Percentiles rank a stretch among this genome's conserved stretches.
Evolutionary conservation across 2,113 vertebrate genomes (phyloP).

Genomic region (Rhinogobius similis): DNA sequence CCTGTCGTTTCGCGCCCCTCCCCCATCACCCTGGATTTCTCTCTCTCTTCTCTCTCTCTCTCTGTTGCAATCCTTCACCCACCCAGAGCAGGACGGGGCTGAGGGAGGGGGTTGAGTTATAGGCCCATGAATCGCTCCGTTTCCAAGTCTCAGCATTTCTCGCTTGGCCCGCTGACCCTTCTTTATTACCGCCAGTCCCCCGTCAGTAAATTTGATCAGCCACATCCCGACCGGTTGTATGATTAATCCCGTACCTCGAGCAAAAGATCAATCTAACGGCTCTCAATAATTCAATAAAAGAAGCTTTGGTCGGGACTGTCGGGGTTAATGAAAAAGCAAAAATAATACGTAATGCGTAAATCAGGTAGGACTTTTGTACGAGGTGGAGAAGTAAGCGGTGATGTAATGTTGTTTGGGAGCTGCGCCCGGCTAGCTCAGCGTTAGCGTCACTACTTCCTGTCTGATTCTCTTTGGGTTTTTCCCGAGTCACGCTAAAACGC

Average conservation of each 20-base stretch:
- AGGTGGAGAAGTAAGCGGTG: background rate
- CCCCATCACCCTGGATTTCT: background rate
- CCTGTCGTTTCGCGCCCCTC: background rate
- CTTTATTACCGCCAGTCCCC: slow-evolving; percentile 52
- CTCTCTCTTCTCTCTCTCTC: background rate
- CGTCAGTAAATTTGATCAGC: slow-evolving; percentile 56
- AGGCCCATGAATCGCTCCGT: slow-evolving; percentile 54
- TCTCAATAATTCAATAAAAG: slow-evolving; percentile 53
- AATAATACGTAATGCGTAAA: slow-evolving; percentile 1
- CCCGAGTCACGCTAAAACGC: no score
- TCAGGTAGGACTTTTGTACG: no score
- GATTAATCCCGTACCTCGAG: slow-evolving; percentile 50
- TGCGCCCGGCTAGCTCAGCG: no score
- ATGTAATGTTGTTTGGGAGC: no score
- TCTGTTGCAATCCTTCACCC: slow-evolving; percentile 24
- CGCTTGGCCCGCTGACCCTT: slow-evolving; percentile 44
- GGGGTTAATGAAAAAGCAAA: slow-evolving; percentile 7
- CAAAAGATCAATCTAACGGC: slow-evolving; percentile 48
- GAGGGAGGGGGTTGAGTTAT: slow-evolving; percentile 55
- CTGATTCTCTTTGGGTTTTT: no score
- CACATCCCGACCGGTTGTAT: slow-evolving; percentile 37
- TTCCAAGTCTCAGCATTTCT: slow-evolving; percentile 67
- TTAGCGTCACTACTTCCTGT: no score
- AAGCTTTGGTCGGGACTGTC: slow-evolving; percentile 1
- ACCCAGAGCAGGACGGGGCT: slow-evolving; percentile 5